phyloP scores from a whole-genome alignment of 2,888 invertebrate genomes.

The Augiades crinisus region DNA sequence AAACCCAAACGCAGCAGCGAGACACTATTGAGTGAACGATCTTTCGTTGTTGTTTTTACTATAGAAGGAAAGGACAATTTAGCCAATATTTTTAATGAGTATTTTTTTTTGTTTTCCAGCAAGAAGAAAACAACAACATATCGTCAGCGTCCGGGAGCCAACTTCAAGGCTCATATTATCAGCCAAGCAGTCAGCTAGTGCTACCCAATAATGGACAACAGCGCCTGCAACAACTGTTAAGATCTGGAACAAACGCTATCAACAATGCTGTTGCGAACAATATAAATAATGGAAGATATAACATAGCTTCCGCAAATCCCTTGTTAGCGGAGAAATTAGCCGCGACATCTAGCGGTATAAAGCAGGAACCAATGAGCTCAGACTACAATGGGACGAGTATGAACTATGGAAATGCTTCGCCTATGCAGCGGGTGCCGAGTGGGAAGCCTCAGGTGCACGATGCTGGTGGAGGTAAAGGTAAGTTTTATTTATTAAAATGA shows the following conservation, averaged over 20 bases:
- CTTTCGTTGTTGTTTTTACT: no score
- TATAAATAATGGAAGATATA: constrained; percentile 84
- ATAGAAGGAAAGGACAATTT: no score
- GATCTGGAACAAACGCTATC: constrained; percentile 74
- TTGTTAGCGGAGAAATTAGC: constrained; percentile 91
- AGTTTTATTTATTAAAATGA: constrained; percentile 42
- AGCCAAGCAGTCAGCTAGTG: constrained; percentile 56
- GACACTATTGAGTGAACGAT: no score
- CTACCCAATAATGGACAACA: constrained; percentile 70
- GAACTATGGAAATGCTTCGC: constrained; percentile 75
- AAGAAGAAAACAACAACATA: constrained; percentile 78
- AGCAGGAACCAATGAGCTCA: constrained; percentile 76
- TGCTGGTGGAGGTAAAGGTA: constrained; percentile 81
- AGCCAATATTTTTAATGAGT: background rate
- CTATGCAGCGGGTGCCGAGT: constrained; percentile 78
- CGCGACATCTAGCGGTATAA: constrained; percentile 86
- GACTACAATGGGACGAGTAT: constrained; percentile 76
- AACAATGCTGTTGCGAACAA: constrained; percentile 68
- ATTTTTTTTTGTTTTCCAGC: constrained; percentile 56
- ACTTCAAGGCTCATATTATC: constrained; percentile 67
- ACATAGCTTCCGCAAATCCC: constrained; percentile 93
- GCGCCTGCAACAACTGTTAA: constrained; percentile 66
- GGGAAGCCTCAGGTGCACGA: constrained; percentile 77
- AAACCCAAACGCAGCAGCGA: no score
- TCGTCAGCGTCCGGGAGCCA: constrained; percentile 69